Conservation (phyloP, 1,140 invertebrate genomes). For the Meloidogyne exigua region DNA sequence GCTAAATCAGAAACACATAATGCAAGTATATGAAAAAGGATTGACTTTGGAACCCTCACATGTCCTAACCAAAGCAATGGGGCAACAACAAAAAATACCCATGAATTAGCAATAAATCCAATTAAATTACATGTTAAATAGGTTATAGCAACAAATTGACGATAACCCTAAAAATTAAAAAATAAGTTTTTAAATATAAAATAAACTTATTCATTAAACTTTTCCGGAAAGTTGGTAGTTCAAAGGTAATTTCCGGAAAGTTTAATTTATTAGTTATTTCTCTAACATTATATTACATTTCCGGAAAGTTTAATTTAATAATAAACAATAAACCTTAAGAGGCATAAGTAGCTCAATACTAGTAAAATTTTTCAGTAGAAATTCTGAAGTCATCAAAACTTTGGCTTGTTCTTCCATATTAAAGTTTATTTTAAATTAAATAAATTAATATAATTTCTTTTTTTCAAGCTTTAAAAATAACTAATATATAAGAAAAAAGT, state of each 20-base stretch:
- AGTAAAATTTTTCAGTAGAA: background rate
- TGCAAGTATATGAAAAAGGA: slow-evolving; percentile 60
- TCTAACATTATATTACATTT: too few species aligned
- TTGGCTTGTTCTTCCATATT: background rate
- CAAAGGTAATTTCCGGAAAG: background rate
- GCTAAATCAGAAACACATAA: slow-evolving; percentile 58
- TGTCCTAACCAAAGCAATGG: slow-evolving; percentile 44
- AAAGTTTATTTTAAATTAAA: too few species aligned
- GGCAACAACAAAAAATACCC: slow-evolving; percentile 60
- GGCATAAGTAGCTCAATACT: background rate
- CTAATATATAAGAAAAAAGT: too few species aligned
- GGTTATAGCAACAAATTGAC: slow-evolving; percentile 57
- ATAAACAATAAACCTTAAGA: background rate
- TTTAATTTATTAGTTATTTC: too few species aligned
- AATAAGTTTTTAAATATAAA: background rate
- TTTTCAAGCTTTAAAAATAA: too few species aligned
- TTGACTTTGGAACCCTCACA: slow-evolving; percentile 55
- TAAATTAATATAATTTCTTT: too few species aligned
- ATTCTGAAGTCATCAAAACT: background rate
- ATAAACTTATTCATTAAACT: background rate
- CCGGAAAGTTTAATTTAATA: too few species aligned
- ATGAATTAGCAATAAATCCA: slow-evolving; percentile 56
- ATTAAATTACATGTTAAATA: slow-evolving; percentile 57
- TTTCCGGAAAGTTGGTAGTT: background rate
- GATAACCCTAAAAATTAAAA: slow-evolving; percentile 53